Percentiles rank a stretch among this genome's conserved stretches.
Conservation (phyloP, 2,113 vertebrate genomes). For the Nothobranchius furzeri region DNA sequence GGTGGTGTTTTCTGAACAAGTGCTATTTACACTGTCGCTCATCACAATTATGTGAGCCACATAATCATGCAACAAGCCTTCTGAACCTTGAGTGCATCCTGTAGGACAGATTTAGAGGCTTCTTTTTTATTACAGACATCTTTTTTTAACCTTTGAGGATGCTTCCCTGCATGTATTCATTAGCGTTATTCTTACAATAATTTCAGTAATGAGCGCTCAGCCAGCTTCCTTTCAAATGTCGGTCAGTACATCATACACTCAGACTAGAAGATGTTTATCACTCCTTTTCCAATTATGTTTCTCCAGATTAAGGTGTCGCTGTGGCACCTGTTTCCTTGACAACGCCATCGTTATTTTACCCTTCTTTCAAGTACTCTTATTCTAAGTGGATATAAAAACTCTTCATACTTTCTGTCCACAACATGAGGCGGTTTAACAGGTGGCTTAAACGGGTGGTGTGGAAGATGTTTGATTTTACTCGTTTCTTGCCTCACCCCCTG, state of each 20-base stretch:
- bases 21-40: slow-evolving; percentile 32
- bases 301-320: slow-evolving; percentile 75
- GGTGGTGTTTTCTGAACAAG: slow-evolving; percentile 32
- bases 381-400: slow-evolving; percentile 71
- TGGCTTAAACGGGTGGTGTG: slow-evolving; percentile 36
- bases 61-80: slow-evolving; percentile 7
- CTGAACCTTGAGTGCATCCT: slow-evolving; percentile 31
- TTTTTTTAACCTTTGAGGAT: slow-evolving; percentile 26
- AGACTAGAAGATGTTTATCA: slow-evolving; percentile 73
- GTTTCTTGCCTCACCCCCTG: neutral
- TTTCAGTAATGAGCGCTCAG: slow-evolving; percentile 64
- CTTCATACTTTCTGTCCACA: slow-evolving; percentile 47
- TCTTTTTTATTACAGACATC: slow-evolving; percentile 30
- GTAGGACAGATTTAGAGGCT: slow-evolving; percentile 24
- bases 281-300: slow-evolving; percentile 77
- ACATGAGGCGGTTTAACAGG: slow-evolving; percentile 40
- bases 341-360: slow-evolving; percentile 70
- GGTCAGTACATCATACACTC: slow-evolving; percentile 62
- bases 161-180: slow-evolving; percentile 53
- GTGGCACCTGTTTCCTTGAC: slow-evolving; percentile 79
- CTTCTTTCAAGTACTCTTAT: slow-evolving; percentile 63
- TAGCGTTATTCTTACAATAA: slow-evolving; percentile 65
- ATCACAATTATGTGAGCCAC: slow-evolving; percentile 19
- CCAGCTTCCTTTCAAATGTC: slow-evolving; percentile 47
- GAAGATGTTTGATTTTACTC: slow-evolving; percentile 20